Conservation (phyloP, 2,113 vertebrate genomes). For the Dromas ardeola region DNA sequence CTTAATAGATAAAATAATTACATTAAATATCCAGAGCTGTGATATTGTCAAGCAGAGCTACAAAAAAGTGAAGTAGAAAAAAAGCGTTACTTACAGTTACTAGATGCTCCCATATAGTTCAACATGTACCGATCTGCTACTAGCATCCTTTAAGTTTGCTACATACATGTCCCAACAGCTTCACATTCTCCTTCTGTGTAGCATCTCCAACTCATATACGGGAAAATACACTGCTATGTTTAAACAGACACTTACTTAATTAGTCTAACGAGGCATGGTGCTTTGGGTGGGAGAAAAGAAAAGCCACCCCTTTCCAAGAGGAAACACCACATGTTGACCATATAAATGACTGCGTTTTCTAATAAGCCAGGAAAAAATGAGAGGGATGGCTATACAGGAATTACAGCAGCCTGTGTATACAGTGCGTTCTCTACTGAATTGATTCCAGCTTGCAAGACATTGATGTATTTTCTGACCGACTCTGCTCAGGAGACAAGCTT, state of each 20-base stretch:
- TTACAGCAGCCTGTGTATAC: conserved; percentile 31
- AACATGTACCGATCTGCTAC: conserved; percentile 45
- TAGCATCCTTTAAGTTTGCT: conserved; percentile 69
- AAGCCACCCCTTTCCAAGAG: background rate
- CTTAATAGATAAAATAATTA: background rate
- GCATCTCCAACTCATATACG: conserved; percentile 1
- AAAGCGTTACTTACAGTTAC: conserved; percentile 59
- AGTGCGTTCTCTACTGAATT: conserved; percentile 21
- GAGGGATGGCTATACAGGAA: conserved; percentile 35
- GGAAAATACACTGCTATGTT: background rate
- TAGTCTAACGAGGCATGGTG: background rate
- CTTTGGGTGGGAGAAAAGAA: conserved; percentile 2
- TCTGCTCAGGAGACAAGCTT: conserved; percentile 59
- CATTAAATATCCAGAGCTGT: background rate
- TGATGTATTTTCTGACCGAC: conserved; percentile 57
- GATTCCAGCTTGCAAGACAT: conserved; percentile 50
- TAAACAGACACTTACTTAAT: conserved; percentile 40
- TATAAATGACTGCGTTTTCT: background rate
- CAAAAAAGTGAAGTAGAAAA: background rate
- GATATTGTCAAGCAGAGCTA: background rate
- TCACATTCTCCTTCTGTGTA: conserved; percentile 21
- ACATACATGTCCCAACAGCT: conserved; percentile 19
- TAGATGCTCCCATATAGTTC: background rate
- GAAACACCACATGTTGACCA: conserved; percentile 22
- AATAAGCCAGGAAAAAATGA: conserved; percentile 23